These are phyloP conservation scores for Saccostrea echinata DNA, from an alignment of 1,140 invertebrate species.

Conservation along the genomic window DNA sequence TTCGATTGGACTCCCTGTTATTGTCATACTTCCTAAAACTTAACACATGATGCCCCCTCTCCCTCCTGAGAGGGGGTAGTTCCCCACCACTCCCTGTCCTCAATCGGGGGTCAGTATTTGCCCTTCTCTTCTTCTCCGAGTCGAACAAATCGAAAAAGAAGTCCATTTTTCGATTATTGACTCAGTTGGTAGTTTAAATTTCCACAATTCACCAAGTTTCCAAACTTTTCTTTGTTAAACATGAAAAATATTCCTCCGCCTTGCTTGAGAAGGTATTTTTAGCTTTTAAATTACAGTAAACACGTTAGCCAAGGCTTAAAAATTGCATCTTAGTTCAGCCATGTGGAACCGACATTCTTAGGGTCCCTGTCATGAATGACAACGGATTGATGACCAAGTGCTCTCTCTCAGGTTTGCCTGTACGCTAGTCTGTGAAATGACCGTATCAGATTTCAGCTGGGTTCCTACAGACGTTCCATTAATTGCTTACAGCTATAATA, in stretches of 20 bases:
- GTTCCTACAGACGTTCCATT: background rate
- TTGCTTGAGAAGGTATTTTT: background rate
- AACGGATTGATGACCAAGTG: conserved; percentile 1
- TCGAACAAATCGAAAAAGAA: conserved; percentile 72
- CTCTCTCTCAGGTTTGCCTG: background rate
- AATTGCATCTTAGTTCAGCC: conserved; percentile 18
- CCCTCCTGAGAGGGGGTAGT: conserved; percentile 51
- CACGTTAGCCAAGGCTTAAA: conserved; percentile 9
- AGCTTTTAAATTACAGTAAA: conserved; percentile 23
- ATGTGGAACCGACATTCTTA: conserved; percentile 32
- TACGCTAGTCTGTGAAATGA: background rate
- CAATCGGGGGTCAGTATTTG: conserved; percentile 50
- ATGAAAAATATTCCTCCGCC: conserved; percentile 14
- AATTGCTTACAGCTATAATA: background rate
- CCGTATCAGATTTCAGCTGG: background rate
- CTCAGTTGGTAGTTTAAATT: background rate
- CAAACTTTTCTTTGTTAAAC: conserved; percentile 30
- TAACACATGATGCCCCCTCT: conserved; percentile 51
- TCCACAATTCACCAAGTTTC: background rate
- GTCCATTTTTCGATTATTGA: conserved; percentile 61
- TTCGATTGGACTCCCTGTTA: conserved; percentile 59
- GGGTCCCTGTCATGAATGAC: conserved; percentile 13
- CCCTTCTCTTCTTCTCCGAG: conserved; percentile 67
- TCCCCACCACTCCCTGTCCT: conserved; percentile 57
- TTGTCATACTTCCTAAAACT: conserved; percentile 59